Base-by-base conservation (phyloP, 2,888 invertebrate genomes). In the Andrena fulva region DNA sequence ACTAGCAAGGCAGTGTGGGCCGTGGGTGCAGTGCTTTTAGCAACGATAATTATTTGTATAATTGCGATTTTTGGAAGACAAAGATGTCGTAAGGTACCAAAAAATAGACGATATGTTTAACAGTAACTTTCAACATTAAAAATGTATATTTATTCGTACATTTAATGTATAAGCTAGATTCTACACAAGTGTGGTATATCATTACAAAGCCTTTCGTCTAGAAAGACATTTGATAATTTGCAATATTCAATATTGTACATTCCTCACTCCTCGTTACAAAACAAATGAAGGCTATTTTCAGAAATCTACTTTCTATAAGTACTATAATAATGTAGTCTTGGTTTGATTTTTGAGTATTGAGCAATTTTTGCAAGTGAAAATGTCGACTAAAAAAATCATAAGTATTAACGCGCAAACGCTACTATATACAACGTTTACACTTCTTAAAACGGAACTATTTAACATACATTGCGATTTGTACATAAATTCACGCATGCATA, bases 81-180 rank as follows among this genome's bases (percentile, higher is more conserved):
- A 84, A 89, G 93, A 85, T 93, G 93, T 87, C 89, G 89, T 54
- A 91, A 91, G 87, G 89, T 91, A 48, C 93, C 93, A 90, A 93
- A 93, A 90, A 93, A 93, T 89, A 91, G 93, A 77, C 89, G 93
- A 82, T 93, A 93, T 80, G 92, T 93, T 64, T 93, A 89, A 77
- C 56, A 27, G 0, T 74, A 77, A 68, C 27, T 12, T 35, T 27
- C 27, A 48, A 29, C 35, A 68, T 16, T 64, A 76, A 80, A 75
- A 16, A 73, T 50, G 59, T 24, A 81, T 85, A 88, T 88, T 88
- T 88, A 86, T 88, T 81, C 54, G 86, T 79, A 82, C 85, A 86
- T 85, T 88, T 88, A 86, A 80, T 6, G 52, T 12, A n/a, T 84
- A 85, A 81, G 70, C 10, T 50, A 79, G 63, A 56, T 52, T 79